Conservation (phyloP, 2,113 vertebrate genomes). For the Grammomys surdaster region DNA sequence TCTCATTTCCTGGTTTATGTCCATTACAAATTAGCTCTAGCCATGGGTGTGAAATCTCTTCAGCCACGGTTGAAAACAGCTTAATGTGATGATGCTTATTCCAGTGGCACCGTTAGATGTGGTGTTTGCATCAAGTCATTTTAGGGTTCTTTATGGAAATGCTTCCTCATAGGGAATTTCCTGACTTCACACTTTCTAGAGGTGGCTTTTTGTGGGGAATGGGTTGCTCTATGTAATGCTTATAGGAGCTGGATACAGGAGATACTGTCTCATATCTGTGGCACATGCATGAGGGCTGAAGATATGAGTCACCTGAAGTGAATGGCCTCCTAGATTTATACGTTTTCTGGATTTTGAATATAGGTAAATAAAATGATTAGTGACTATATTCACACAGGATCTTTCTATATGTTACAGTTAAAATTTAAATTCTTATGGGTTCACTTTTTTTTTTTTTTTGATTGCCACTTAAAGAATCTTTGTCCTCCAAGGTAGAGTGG, state of each 20-base stretch:
- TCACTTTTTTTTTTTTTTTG: constrained; percentile 61
- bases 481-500: constrained; percentile 50
- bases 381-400: constrained; percentile 73
- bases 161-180: constrained; percentile 33
- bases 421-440: constrained; percentile 70
- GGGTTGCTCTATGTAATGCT: constrained; percentile 1
- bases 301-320: constrained; percentile 48
- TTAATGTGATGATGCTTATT: constrained; percentile 42
- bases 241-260: constrained; percentile 37
- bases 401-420: constrained; percentile 65
- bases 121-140: constrained; percentile 81
- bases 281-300: constrained; percentile 39
- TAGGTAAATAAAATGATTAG: constrained; percentile 64
- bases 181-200: constrained; percentile 44
- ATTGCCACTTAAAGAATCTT: constrained; percentile 62
- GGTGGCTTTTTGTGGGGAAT: background rate
- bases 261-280: background rate
- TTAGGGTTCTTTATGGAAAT: constrained; percentile 61
- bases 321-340: constrained; percentile 43
- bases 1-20: constrained; percentile 64
- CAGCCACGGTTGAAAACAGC: constrained; percentile 10
- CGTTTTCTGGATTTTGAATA: constrained; percentile 48
- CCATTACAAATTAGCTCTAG: constrained; percentile 41
- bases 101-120: constrained; percentile 43
- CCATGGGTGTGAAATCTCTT: background rate